phyloP scores from a whole-genome alignment of 2,797 vertebrate species.

The Sebastes variabilis region DNA sequence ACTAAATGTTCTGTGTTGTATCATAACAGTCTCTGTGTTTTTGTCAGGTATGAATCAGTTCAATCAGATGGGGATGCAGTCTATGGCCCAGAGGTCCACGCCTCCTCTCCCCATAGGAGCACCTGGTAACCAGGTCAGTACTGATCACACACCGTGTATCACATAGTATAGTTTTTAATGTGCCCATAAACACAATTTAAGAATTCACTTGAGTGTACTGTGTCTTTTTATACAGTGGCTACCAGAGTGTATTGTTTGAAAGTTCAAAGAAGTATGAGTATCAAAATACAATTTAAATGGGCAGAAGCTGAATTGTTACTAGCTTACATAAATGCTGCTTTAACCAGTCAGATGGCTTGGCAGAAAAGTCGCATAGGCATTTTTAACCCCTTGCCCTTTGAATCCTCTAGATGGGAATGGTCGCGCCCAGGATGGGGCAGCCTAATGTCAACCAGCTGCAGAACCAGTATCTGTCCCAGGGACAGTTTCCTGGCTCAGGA shows the following conservation, averaged over 20 bases:
- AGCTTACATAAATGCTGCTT: not conserved
- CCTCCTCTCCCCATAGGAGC: slow-evolving; percentile 91
- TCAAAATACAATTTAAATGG: not conserved
- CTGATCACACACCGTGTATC: not conserved
- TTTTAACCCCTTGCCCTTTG: not conserved
- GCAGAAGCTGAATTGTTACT: not conserved
- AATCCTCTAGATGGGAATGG: slow-evolving; percentile 86
- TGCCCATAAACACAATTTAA: not conserved
- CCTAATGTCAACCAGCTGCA: slow-evolving; percentile 89
- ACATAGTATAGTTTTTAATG: not conserved
- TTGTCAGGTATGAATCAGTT: slow-evolving; percentile 93
- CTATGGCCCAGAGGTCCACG: slow-evolving; percentile 90
- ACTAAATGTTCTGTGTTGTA: not conserved
- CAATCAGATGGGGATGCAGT: slow-evolving; percentile 89
- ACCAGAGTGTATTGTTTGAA: not conserved
- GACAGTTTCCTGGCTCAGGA: slow-evolving; percentile 88
- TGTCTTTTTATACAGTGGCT: too few species aligned
- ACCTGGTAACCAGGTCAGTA: slow-evolving; percentile 89
- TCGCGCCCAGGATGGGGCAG: slow-evolving; percentile 87
- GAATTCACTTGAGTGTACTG: not conserved
- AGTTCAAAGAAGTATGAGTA: not conserved
- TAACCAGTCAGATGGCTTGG: not conserved
- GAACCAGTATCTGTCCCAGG: slow-evolving; percentile 90
- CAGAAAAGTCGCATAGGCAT: not conserved
- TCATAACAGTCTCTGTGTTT: not conserved